Conservation (phyloP, 2,888 invertebrate species). For the Plebejus argus region DNA sequence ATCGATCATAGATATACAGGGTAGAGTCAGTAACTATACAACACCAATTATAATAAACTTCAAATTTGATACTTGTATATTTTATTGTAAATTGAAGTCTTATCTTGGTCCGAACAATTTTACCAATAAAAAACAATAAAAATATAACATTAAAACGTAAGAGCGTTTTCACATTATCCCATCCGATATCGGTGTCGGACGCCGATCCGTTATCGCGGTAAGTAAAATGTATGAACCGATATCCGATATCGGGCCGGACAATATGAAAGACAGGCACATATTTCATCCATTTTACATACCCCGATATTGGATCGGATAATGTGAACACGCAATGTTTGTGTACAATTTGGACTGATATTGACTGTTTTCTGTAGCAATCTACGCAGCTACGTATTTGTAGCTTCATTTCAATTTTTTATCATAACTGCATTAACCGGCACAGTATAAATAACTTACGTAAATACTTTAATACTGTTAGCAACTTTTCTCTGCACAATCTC, state of each 20-base stretch:
- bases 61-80: constrained; percentile 20
- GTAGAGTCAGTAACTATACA: constrained; percentile 12
- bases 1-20: constrained; percentile 6
- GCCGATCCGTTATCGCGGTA: no score
- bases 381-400: not conserved
- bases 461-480: not conserved
- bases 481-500: not conserved
- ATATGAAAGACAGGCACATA: no score
- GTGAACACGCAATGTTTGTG: not conserved
- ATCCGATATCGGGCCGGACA: no score
- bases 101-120: not conserved
- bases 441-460: not conserved
- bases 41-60: constrained; percentile 23
- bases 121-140: not conserved
- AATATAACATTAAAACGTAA: not conserved
- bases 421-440: no score
- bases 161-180: no score
- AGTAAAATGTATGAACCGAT: no score
- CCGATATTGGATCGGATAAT: no score
- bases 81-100: not conserved
- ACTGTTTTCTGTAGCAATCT: not conserved
- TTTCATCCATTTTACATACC: no score
- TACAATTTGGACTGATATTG: not conserved
- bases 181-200: no score
- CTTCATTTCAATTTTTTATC: not conserved